Evolutionary conservation across 2,888 invertebrate species (phyloP).

Genomic region (Ormyrus labotus): DNA sequence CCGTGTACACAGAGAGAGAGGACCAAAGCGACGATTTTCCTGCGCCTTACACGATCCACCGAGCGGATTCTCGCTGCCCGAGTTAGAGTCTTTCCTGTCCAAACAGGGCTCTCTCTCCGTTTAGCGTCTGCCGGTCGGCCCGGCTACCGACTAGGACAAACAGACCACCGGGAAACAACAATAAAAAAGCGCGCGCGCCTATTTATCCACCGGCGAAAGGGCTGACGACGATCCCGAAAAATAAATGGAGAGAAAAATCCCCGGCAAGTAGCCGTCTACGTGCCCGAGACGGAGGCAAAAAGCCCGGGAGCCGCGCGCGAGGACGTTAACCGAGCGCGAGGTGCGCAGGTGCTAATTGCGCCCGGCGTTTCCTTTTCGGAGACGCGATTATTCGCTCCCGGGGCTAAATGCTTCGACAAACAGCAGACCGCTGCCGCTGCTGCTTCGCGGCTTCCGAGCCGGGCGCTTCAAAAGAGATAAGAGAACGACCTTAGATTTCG

Average conservation of each 20-base stretch:
- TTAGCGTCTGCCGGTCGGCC: background rate
- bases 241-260: too few relatives aligned
- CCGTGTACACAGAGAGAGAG: background rate
- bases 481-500: too few relatives aligned
- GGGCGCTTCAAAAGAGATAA: background rate
- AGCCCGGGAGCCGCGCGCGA: slow-evolving; percentile 9
- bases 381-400: too few relatives aligned
- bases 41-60: background rate
- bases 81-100: slow-evolving; percentile 38
- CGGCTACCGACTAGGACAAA: slow-evolving; percentile 66
- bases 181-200: slow-evolving; percentile 40
- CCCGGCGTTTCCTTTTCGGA: too few relatives aligned
- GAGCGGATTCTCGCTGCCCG: background rate
- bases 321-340: slow-evolving; percentile 64
- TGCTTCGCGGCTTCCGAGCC: background rate
- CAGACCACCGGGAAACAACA: slow-evolving; percentile 50
- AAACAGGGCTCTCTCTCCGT: slow-evolving; percentile 13
- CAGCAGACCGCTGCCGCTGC: background rate
- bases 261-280: too few relatives aligned
- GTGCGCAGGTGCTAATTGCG: background rate
- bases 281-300: background rate
- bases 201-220: background rate
- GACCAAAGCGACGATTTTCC: slow-evolving; percentile 25
- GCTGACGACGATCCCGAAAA: background rate
- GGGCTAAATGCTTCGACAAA: slow-evolving; percentile 46